These are phyloP conservation scores for Coptodon rendalli DNA, from an alignment of 2,113 vertebrate species.

Conservation along the genomic window DNA sequence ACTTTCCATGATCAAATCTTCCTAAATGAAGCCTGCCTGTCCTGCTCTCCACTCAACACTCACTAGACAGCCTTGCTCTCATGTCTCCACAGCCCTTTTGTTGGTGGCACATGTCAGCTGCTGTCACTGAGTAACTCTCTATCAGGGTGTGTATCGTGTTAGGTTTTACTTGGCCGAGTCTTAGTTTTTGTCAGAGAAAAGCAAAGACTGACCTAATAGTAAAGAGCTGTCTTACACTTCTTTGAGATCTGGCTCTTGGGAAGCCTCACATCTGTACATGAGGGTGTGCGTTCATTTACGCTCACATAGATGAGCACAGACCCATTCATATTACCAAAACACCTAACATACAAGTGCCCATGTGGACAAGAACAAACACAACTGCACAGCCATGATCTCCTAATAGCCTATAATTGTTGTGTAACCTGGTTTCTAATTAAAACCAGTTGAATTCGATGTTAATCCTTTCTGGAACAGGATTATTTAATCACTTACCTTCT, in stretches of 20 bases:
- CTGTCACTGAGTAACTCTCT: not conserved
- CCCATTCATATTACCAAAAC: not conserved
- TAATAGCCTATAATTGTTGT: not conserved
- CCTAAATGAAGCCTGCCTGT: not conserved
- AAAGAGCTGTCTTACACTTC: not conserved
- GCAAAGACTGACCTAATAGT: not conserved
- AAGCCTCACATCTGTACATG: not conserved
- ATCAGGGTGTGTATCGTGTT: not conserved
- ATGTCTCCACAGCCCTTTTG: not conserved
- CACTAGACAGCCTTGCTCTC: not conserved
- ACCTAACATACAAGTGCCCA: accelerated
- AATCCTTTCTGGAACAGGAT: not conserved
- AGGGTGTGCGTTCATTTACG: not conserved
- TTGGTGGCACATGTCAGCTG: not conserved
- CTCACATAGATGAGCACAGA: not conserved
- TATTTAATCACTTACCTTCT: not conserved
- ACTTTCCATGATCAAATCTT: not conserved
- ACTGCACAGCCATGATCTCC: not conserved
- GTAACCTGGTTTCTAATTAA: not conserved
- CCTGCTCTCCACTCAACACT: not conserved
- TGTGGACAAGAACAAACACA: not conserved
- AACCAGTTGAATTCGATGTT: not conserved
- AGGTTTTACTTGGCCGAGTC: not conserved
- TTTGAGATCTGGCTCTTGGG: not conserved
- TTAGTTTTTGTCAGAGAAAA: not conserved